Conservation (phyloP, 53 echinoderm and acorn worm genomes). For the Paracentrotus lividus region DNA sequence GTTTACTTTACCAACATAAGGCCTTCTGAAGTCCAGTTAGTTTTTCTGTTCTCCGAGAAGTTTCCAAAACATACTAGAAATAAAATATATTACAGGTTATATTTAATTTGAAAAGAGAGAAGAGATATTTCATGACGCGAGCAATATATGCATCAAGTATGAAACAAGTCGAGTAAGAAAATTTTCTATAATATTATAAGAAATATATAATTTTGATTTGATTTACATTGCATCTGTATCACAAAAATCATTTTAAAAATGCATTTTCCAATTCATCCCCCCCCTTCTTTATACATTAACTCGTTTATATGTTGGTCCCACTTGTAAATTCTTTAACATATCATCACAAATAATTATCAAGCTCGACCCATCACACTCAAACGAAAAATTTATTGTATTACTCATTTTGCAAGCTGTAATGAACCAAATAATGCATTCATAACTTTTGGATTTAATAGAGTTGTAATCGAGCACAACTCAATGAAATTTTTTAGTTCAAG, state of each 20-base stretch:
- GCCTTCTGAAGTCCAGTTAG: constrained; percentile 81
- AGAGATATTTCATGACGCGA: too few relatives aligned
- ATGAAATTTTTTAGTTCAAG: too few relatives aligned
- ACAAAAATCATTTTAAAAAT: not conserved
- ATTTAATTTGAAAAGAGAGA: too few relatives aligned
- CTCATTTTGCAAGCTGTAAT: not conserved
- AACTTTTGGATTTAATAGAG: not conserved
- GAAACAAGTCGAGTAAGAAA: too few relatives aligned
- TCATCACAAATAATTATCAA: not conserved
- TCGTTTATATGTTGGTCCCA: too few relatives aligned
- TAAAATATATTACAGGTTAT: not conserved
- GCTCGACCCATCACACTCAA: not conserved
- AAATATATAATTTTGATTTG: too few relatives aligned
- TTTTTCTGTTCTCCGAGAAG: constrained; percentile 83
- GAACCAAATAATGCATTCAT: not conserved
- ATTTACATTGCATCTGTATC: not conserved
- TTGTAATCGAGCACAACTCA: not conserved
- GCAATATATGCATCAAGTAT: too few relatives aligned
- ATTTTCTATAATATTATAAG: too few relatives aligned
- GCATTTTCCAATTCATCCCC: not conserved
- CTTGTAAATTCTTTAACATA: not conserved
- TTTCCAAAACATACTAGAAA: constrained; percentile 82
- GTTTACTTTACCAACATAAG: constrained; percentile 41
- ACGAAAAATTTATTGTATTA: not conserved
- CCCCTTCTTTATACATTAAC: too few relatives aligned